A percentile compares a stretch with the other conserved stretches of the same genome.
These are phyloP conservation scores for Anthoscopus minutus DNA, from an alignment of 2,113 vertebrate species.

Conservation along the genomic window DNA sequence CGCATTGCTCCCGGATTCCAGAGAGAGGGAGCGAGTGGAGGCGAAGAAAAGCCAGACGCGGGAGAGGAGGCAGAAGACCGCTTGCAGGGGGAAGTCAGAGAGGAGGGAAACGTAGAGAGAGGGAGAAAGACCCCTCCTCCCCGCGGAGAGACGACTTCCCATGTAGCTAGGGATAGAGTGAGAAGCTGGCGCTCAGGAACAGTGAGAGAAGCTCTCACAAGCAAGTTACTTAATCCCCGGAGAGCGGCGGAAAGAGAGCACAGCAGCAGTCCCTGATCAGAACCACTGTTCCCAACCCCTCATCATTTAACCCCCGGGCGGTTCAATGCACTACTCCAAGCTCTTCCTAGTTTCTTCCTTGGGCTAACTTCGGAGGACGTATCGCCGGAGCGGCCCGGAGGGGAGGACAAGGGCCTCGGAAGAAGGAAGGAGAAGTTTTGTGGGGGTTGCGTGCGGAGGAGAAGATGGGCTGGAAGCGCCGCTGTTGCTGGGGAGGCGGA, in stretches of 20 bases:
- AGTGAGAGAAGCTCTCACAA: constrained; percentile 50
- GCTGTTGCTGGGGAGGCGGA: constrained; percentile 57
- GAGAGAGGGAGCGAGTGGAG: neutral
- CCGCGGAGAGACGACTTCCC: constrained; percentile 30
- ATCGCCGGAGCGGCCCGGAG: constrained; percentile 25
- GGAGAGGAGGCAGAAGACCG: neutral
- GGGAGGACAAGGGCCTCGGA: constrained; percentile 37
- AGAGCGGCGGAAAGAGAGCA: constrained; percentile 2
- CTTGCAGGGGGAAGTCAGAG: neutral
- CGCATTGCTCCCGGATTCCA: neutral
- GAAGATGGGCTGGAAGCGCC: constrained; percentile 80
- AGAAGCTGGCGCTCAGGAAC: constrained; percentile 42
- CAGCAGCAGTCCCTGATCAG: neutral
- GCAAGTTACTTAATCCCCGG: constrained; percentile 43
- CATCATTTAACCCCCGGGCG: neutral
- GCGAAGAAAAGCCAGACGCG: neutral
- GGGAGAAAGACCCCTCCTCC: neutral
- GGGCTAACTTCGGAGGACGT: constrained; percentile 39
- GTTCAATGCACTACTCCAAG: constrained; percentile 49
- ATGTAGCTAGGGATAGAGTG: constrained; percentile 14
- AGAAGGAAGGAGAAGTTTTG: constrained; percentile 37
- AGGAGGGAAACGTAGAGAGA: neutral
- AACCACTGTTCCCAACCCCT: neutral
- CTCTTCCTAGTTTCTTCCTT: constrained; percentile 40
- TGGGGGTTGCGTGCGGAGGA: neutral